Evolutionary conservation across 2,888 invertebrate genomes (phyloP).

Genomic region (Epicampocera succincta): DNA sequence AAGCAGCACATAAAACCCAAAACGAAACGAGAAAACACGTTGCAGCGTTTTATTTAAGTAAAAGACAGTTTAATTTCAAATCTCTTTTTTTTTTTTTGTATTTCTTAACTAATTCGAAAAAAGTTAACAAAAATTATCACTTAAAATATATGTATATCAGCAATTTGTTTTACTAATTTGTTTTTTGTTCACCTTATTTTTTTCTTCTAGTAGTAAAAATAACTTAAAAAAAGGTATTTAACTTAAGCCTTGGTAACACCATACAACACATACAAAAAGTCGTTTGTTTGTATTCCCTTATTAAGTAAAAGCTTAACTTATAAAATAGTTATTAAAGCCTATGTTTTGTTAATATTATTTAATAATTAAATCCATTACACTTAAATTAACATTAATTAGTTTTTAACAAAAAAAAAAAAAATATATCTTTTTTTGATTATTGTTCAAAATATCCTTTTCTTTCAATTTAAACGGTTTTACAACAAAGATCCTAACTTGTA

Average conservation of each 20-base stretch:
- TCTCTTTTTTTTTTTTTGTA: conserved; percentile 12
- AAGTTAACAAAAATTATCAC: conserved; percentile 52
- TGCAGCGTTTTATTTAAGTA: background rate
- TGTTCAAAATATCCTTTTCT: conserved; percentile 25
- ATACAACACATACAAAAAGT: conserved; percentile 35
- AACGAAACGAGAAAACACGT: too few relatives aligned
- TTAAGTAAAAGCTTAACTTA: conserved; percentile 50
- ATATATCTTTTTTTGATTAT: conserved; percentile 9
- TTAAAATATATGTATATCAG: conserved; percentile 47
- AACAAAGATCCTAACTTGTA: conserved; percentile 39
- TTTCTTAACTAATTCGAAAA: conserved; percentile 42
- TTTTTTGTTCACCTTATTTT: conserved; percentile 23
- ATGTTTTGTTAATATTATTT: background rate
- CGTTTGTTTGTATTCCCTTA: conserved; percentile 36
- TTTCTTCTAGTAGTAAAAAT: conserved; percentile 49
- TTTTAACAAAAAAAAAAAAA: conserved; percentile 28
- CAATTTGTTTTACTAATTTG: conserved; percentile 45
- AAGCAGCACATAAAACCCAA: too few relatives aligned
- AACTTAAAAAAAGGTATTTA: conserved; percentile 58
- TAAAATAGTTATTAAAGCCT: conserved; percentile 52
- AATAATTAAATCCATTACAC: conserved; percentile 17
- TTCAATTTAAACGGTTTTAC: conserved; percentile 31
- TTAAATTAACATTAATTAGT: conserved; percentile 10
- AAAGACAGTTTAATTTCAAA: conserved; percentile 35
- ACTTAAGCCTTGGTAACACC: conserved; percentile 58